Conservation (phyloP, 2,797 vertebrate species). For the Lagorchestes hirsutus region DNA sequence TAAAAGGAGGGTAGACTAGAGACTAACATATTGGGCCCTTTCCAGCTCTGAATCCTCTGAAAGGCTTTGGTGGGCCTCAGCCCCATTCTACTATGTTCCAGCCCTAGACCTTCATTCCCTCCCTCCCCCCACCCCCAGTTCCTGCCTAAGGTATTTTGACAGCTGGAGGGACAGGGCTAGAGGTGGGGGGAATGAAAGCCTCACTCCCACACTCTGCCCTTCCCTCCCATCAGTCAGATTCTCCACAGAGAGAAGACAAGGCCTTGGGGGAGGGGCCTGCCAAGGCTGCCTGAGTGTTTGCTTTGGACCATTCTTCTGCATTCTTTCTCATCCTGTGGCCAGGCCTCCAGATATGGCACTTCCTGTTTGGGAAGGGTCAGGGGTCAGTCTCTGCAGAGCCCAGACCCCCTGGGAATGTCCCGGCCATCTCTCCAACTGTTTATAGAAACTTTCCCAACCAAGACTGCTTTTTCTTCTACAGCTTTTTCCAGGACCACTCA, state of each 20-base stretch:
- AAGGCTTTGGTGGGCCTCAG: not conserved
- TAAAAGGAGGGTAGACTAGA: not conserved
- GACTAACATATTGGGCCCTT: not conserved
- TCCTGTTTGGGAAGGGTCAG: constrained; percentile 82
- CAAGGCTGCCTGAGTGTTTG: constrained; percentile 79
- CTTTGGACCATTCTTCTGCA: constrained; percentile 79
- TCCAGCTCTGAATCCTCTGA: not conserved
- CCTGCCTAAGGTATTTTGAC: constrained; percentile 44
- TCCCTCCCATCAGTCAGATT: not conserved
- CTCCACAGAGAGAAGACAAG: constrained; percentile 57
- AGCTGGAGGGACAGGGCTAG: constrained; percentile 39
- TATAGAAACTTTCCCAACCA: constrained; percentile 11
- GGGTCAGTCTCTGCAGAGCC: constrained; percentile 69
- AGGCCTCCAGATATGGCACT: constrained; percentile 79
- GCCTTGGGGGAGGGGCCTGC: constrained; percentile 65
- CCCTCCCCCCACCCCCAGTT: not conserved
- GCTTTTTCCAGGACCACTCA: not conserved
- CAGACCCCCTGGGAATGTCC: constrained; percentile 9
- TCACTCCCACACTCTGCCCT: not conserved
- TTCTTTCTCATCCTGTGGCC: constrained; percentile 75
- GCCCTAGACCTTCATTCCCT: not conserved
- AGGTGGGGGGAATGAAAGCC: not conserved
- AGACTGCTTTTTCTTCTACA: not conserved
- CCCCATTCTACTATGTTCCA: not conserved
- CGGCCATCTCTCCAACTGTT: constrained; percentile 51